Percentiles rank a stretch among this genome's conserved stretches.
These are phyloP conservation scores for Microcebus jonahi DNA, from an alignment of 2,113 vertebrate species.

Conservation along the genomic window DNA sequence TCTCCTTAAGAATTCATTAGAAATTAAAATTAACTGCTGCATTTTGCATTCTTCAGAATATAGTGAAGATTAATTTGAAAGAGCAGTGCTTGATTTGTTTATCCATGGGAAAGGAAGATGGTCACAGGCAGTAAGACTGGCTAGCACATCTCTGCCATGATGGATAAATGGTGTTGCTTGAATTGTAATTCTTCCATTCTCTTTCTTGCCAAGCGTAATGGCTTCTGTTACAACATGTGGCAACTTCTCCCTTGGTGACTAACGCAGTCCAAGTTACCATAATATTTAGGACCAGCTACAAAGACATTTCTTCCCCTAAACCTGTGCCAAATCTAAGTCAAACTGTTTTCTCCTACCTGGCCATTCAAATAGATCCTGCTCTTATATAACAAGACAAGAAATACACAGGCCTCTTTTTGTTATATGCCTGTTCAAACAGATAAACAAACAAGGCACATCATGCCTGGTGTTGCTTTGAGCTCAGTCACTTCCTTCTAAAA, in stretches of 20 bases:
- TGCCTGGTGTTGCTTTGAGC: no score
- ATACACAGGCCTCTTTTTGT: not conserved
- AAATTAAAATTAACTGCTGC: not conserved
- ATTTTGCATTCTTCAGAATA: not conserved
- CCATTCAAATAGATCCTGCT: conserved; percentile 31
- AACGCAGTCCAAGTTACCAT: conserved; percentile 67
- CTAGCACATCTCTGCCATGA: not conserved
- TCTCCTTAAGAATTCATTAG: conserved; percentile 20
- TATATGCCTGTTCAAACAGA: conserved; percentile 49
- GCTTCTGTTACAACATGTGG: conserved; percentile 75
- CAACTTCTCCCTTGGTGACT: conserved; percentile 67
- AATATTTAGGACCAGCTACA: conserved; percentile 74
- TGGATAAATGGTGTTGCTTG: not conserved
- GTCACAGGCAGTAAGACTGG: not conserved
- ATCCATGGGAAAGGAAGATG: not conserved
- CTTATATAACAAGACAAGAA: conserved; percentile 18
- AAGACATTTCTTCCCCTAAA: conserved; percentile 68
- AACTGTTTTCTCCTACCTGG: conserved; percentile 38
- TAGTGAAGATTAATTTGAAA: not conserved
- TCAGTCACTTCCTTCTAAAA: not conserved
- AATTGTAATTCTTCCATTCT: not conserved
- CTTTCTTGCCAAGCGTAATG: conserved; percentile 65
- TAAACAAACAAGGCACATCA: conserved; percentile 44
- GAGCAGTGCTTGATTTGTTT: not conserved
- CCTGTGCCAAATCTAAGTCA: conserved; percentile 61